These are phyloP conservation scores for Xiphorhynchus elegans DNA, from an alignment of 2,113 vertebrate species.

Conservation along the genomic window DNA sequence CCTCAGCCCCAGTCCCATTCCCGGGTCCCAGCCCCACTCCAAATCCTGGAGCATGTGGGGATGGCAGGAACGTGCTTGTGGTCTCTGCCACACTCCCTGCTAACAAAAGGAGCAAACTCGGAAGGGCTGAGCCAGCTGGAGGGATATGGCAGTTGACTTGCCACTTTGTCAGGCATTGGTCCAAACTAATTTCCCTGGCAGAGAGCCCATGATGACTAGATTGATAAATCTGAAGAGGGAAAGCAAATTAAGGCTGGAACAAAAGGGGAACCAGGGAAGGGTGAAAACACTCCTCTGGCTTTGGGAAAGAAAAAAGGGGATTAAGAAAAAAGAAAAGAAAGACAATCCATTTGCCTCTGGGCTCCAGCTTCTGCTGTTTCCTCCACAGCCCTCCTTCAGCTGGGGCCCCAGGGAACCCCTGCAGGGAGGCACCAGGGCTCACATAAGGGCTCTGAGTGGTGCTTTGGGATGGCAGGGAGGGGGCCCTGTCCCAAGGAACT, in stretches of 20 bases:
- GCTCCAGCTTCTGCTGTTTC: neutral
- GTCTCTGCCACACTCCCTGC: neutral
- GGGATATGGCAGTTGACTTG: slow-evolving; percentile 62
- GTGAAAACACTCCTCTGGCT: slow-evolving; percentile 38
- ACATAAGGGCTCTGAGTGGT: neutral
- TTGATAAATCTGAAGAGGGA: slow-evolving; percentile 73
- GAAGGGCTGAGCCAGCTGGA: slow-evolving; percentile 63
- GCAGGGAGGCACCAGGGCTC: neutral
- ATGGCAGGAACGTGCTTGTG: neutral
- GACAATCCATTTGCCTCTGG: neutral
- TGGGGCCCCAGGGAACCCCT: neutral
- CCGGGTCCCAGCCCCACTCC: neutral
- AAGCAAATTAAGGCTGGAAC: slow-evolving; percentile 70
- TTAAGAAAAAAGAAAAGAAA: neutral
- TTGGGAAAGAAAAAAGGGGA: neutral
- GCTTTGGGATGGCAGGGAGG: neutral
- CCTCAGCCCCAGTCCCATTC: neutral
- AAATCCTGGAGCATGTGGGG: fast-evolving
- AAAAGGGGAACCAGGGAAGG: slow-evolving; percentile 56
- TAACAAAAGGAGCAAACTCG: slow-evolving; percentile 54
- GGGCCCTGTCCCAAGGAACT: neutral
- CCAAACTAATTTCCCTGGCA: slow-evolving; percentile 75
- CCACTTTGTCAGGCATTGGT: slow-evolving; percentile 67
- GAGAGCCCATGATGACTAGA: slow-evolving; percentile 62
- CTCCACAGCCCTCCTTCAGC: neutral